Evolutionary conservation across 2,113 vertebrate species (phyloP), one percentile per base, ranked within the genome.

Genomic region (Loxodonta africana): DNA sequence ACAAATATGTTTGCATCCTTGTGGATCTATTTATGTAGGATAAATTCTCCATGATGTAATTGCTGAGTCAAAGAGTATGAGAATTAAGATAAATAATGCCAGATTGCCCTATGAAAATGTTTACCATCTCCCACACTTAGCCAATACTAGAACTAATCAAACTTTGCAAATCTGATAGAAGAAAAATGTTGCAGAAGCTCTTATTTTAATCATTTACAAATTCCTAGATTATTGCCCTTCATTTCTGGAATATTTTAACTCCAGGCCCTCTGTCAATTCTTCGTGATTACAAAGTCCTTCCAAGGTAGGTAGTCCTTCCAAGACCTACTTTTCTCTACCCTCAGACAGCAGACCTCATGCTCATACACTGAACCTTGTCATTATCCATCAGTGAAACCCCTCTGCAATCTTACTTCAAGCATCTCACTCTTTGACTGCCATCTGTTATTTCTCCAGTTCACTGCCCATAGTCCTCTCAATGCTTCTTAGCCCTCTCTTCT

Each of bases 1-100:
- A 73, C 37, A 83, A 95, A 90, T 88, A 44, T 90, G 85, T 86
- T 86, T 91, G 25, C 53, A 62, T 91, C 93, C 87, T 67, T 86
- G 6, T 62, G 53, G 80, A 95, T 78, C 51, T 83, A 65, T 90
- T 96, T 89, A 94, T 74, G 9, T 91, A 91, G 67, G 17, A 80
- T 48, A 83, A 92, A 92, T 80, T 91, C 71, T 11, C 63, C 51
- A 80, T 94, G 48, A 87, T 74, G 76, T 76, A 91, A 88, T 44
- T 91, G 20, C 74, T 95, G 53, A 53, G 53, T 88, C 46, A 85
- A 88, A 92, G 71, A 90, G 77, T 83, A 96, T 28, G 44, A 90
- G 84, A 95, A 76, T 91, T 88, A 88, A 71, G 69, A 87, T 92
- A 96, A 95, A 88, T 92, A 90, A 94, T 97, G 63, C 81, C 94